Evolutionary conservation across 2,888 invertebrate species (phyloP), one percentile per base, ranked within the genome.

Genomic region (Conistra vaccinii): DNA sequence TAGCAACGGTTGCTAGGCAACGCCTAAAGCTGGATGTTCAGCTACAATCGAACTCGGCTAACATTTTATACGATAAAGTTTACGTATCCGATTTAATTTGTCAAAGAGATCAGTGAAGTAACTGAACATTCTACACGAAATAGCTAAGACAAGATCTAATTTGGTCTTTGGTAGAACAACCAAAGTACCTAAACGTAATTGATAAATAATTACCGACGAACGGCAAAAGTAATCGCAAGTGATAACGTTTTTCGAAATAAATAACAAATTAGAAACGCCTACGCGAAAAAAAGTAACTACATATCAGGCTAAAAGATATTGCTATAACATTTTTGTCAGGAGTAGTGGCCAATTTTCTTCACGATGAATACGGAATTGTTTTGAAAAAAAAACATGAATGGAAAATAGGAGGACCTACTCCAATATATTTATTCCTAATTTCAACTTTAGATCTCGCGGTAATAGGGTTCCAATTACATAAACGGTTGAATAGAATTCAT

Each of bases 1-100:
- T 88, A 85, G 88, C 88, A 88, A 91, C 90, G 35, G 90, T 91
- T 87, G 90, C 92, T 84, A 87, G 76, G 92, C 85, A 85, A 91
- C 90, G 20, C 12, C 57, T 32, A 53, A 69, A 83, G 73, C 78
- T 74, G 69, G 58, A 39, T 69, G 20, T 65, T 78, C 29, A 58
- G 55, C 35, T 60, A 71, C 48, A 67, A 72, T 58, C 65, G 69
- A 63, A 61, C n/a, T 29, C 32, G 14, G 51, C 32, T 58, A 69
- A 78, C 48, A 69, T 58, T 82, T 65, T 74, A 65, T 66, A 53
- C 51, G 69, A 48, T 60, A 58, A 67, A 51, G 32, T 48, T 58
- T 58, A 42, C 39, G 0, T n/a, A 29, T 1, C 23, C 14, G 12
- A 23, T 2, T 23, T n/a, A n/a, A 51, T 65, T 62, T 55, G 29